These are phyloP conservation scores for Onthophagus sagittarius DNA, from an alignment of 2,888 invertebrate species.

Conservation along the genomic window DNA sequence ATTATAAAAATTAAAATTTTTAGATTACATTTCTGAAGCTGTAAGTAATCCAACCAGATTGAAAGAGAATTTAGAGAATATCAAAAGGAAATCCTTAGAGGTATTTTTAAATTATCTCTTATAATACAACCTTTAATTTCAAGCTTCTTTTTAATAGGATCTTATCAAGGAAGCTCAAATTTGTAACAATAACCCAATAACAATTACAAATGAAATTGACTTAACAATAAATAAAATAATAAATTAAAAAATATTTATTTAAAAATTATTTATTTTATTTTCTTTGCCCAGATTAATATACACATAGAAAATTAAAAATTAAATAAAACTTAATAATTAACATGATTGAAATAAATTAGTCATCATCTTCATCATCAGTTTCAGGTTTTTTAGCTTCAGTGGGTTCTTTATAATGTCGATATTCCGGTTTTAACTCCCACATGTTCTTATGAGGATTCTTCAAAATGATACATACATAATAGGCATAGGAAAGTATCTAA, in stretches of 20 bases:
- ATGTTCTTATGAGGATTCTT: conserved; percentile 98
- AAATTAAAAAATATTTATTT: neutral
- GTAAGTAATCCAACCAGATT: neutral
- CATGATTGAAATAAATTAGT: conserved; percentile 14
- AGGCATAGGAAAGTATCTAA: too few relatives aligned
- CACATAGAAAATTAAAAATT: neutral
- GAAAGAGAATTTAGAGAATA: neutral
- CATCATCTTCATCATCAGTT: conserved; percentile 54
- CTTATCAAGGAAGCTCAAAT: conserved; percentile 23
- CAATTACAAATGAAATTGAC: conserved; percentile 1
- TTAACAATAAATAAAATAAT: conserved; percentile 3
- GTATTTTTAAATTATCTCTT: neutral
- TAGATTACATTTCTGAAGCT: neutral
- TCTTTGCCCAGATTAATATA: conserved; percentile 4
- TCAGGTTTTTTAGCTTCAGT: conserved; percentile 56
- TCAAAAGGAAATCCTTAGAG: neutral
- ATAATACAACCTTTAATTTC: neutral
- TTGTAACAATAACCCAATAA: conserved; percentile 22
- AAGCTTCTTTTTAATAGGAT: conserved; percentile 22
- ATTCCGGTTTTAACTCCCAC: conserved; percentile 99
- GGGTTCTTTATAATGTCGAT: conserved; percentile 89
- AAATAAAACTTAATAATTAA: conserved; percentile 13
- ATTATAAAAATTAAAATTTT: neutral
- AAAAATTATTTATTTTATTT: neutral
- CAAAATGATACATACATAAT: too few relatives aligned